Conservation (phyloP, 1,140 invertebrate genomes). For the Penaeus indicus region DNA sequence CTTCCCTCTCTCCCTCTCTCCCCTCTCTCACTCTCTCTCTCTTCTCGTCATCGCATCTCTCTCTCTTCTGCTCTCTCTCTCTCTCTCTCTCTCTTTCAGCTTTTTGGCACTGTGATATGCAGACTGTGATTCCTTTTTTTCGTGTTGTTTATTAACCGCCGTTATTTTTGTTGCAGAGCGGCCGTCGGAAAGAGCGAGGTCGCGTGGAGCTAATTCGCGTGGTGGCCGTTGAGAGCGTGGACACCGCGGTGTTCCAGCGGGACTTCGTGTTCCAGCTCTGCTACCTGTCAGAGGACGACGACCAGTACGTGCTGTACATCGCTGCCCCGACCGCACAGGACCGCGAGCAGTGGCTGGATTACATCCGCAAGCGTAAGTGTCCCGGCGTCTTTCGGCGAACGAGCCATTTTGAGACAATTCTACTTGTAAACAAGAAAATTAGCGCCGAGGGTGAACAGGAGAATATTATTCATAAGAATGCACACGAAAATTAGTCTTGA, state of each 20-base stretch:
- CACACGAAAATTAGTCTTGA: too few relatives aligned
- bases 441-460: too few relatives aligned
- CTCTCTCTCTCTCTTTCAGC: not conserved
- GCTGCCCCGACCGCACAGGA: conserved; percentile 68
- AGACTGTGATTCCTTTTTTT: not conserved
- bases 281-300: conserved; percentile 51
- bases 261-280: conserved; percentile 64
- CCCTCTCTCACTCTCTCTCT: too few relatives aligned
- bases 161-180: conserved; percentile 50
- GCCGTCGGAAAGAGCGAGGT: conserved; percentile 63
- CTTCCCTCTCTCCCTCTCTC: too few relatives aligned
- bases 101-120: too few relatives aligned
- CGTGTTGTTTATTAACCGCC: not conserved
- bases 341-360: conserved; percentile 72
- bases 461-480: too few relatives aligned
- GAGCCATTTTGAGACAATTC: not conserved
- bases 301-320: conserved; percentile 61
- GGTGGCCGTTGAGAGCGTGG: conserved; percentile 64
- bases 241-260: conserved; percentile 59
- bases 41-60: too few relatives aligned
- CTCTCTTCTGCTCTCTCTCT: too few relatives aligned
- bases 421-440: too few relatives aligned
- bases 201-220: conserved; percentile 61
- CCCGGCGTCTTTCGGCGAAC: not conserved
- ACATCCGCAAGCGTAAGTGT: conserved; percentile 50